phyloP scores from a whole-genome alignment of 2,888 invertebrate species.

The Rosalia funebris region DNA sequence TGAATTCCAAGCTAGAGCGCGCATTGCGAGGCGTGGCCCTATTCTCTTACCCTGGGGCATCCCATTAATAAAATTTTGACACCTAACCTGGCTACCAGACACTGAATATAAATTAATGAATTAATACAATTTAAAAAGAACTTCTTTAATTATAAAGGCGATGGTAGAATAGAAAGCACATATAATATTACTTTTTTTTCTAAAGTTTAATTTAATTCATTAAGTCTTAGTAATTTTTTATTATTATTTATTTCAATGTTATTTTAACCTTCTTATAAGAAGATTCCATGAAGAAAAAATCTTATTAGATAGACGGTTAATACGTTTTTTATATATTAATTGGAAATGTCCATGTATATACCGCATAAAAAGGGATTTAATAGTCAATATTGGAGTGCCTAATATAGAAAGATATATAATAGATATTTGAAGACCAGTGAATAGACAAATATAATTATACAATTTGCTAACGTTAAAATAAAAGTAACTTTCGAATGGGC shows the following conservation, averaged over 20 bases:
- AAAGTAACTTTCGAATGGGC: too few species aligned
- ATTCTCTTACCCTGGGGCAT: slow-evolving; percentile 53
- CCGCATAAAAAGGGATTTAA: not conserved
- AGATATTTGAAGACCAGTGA: not conserved
- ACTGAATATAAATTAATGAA: slow-evolving; percentile 63
- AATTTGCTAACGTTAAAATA: too few species aligned
- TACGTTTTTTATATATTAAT: not conserved
- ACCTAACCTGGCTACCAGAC: slow-evolving; percentile 61
- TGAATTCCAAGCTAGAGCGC: slow-evolving; percentile 51
- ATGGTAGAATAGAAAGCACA: slow-evolving; percentile 13
- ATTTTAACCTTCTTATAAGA: not conserved
- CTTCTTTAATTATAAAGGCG: slow-evolving; percentile 20
- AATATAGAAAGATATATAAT: not conserved
- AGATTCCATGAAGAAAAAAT: not conserved
- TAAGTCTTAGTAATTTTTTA: not conserved
- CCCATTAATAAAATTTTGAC: slow-evolving; percentile 63
- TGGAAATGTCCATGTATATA: not conserved
- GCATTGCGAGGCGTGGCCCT: slow-evolving; percentile 55
- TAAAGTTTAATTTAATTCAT: slow-evolving; percentile 18
- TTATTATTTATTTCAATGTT: not conserved
- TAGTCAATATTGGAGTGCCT: not conserved
- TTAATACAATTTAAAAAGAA: slow-evolving; percentile 51
- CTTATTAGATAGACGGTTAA: not conserved
- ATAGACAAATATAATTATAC: not conserved
- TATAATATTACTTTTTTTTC: not conserved